phyloP scores from a whole-genome alignment of 1,140 invertebrate species.

The Coelopa frigida region DNA sequence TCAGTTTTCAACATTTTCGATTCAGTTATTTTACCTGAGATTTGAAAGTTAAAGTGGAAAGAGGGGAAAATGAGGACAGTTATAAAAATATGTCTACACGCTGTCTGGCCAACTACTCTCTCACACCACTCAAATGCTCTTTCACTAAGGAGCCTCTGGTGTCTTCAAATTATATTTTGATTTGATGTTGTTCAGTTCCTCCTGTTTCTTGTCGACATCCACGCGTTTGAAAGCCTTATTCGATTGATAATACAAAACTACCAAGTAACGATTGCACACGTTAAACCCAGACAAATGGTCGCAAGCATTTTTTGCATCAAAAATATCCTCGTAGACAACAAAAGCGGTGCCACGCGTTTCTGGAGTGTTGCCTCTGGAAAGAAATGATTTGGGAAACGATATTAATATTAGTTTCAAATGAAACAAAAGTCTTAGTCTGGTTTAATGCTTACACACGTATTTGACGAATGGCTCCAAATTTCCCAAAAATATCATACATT shows the following conservation, averaged over 20 bases:
- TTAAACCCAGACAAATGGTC: constrained; percentile 99
- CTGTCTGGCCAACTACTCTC: no score
- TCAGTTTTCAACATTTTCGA: no score
- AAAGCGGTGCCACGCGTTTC: constrained; percentile 98
- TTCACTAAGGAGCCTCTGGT: constrained; percentile 33
- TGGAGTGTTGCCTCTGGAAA: constrained; percentile 84
- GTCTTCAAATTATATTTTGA: constrained; percentile 74
- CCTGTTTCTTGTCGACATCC: constrained; percentile 94
- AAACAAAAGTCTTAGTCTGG: constrained; percentile 4
- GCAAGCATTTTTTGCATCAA: constrained; percentile 99
- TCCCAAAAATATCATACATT: constrained; percentile 99
- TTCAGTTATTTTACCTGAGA: no score
- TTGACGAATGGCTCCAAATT: constrained; percentile 98
- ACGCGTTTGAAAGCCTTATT: constrained; percentile 94
- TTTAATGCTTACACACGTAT: constrained; percentile 84
- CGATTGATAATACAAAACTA: constrained; percentile 94
- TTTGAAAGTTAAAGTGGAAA: no score
- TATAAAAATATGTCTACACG: no score
- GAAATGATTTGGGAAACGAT: background rate
- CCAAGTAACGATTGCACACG: constrained; percentile 96
- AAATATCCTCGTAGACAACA: constrained; percentile 99
- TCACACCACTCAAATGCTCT: no score
- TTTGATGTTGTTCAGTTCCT: constrained; percentile 95
- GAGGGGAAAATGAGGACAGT: no score
- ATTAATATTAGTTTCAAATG: background rate